Conservation (phyloP, 1,140 invertebrate species). For the Harpegnathos saltator region DNA sequence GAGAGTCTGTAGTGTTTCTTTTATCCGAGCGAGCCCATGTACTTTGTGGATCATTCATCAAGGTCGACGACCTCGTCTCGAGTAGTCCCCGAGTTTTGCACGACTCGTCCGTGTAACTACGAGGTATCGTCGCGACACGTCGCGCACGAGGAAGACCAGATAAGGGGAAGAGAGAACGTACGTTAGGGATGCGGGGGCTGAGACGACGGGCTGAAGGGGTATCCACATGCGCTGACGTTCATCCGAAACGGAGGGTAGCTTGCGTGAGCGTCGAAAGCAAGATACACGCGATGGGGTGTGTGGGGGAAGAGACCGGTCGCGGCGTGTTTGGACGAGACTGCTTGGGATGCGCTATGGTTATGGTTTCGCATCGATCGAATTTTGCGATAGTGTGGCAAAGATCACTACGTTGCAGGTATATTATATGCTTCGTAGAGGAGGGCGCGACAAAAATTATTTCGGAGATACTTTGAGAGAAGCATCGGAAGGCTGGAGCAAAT, state of each 20-base stretch:
- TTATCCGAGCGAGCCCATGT: neutral
- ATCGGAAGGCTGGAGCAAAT: too few relatives aligned
- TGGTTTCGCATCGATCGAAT: constrained; percentile 39
- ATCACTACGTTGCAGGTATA: neutral
- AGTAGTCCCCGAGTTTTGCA: constrained; percentile 32
- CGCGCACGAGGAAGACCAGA: constrained; percentile 40
- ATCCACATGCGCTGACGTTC: constrained; percentile 36
- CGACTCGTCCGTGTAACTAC: constrained; percentile 44
- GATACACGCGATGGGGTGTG: neutral
- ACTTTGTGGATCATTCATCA: constrained; percentile 43
- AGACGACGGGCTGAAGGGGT: constrained; percentile 29
- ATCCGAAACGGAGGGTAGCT: constrained; percentile 61
- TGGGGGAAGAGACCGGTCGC: neutral
- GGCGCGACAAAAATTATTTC: neutral
- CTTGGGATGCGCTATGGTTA: constrained; percentile 63
- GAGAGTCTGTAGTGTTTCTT: neutral
- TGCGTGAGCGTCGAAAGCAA: constrained; percentile 58
- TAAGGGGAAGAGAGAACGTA: constrained; percentile 52
- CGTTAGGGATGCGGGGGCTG: constrained; percentile 51
- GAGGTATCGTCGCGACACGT: constrained; percentile 55
- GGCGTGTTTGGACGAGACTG: constrained; percentile 16
- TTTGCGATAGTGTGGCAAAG: neutral
- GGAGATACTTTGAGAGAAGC: neutral
- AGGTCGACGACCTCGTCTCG: constrained; percentile 64
- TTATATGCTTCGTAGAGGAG: neutral